Evolutionary conservation across 2,888 invertebrate species (phyloP).

Genomic region (Erannis defoliaria): DNA sequence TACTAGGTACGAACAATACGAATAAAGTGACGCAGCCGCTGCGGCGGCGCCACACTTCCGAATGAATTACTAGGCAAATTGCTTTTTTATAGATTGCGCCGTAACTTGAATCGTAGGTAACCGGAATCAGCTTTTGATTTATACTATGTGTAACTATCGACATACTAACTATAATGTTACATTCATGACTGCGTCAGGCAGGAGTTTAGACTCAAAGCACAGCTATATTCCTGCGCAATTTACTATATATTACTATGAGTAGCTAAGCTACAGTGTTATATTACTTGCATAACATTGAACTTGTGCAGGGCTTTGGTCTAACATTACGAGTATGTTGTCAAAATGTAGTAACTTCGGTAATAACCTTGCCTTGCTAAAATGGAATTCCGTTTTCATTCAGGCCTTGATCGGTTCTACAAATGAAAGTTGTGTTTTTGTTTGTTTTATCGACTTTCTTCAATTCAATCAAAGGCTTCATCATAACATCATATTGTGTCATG

Average conservation of each 20-base stretch:
- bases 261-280: conserved; percentile 13
- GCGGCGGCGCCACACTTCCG: not conserved
- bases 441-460: no score
- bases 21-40: no score
- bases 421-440: not conserved
- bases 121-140: conserved; percentile 1
- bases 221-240: conserved; percentile 32
- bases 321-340: not conserved
- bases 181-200: conserved; percentile 23
- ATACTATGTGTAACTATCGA: not conserved
- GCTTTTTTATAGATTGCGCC: conserved; percentile 9
- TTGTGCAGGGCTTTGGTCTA: not conserved
- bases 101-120: conserved; percentile 4
- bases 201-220: not conserved
- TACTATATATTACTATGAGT: conserved; percentile 23
- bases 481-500: no score
- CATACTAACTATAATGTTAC: conserved; percentile 28
- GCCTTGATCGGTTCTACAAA: not conserved
- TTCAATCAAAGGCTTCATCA: no score
- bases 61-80: not conserved
- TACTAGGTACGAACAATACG: not conserved
- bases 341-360: not conserved
- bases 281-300: conserved; percentile 20
- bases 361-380: no score
- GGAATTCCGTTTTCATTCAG: no score